Evolutionary conservation across 2,888 invertebrate genomes (phyloP).

Genomic region (Limnephilus auricula): DNA sequence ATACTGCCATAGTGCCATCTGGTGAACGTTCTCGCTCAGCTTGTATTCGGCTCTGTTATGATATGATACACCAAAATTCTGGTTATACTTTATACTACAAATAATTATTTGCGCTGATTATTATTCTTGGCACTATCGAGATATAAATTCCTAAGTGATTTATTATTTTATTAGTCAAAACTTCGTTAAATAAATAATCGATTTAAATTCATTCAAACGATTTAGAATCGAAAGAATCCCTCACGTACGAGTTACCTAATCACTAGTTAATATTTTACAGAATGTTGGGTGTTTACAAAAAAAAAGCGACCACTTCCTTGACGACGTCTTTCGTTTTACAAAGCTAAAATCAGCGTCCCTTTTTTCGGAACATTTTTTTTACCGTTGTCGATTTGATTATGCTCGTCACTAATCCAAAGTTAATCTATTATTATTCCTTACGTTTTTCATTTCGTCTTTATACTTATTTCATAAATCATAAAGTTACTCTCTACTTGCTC

Average conservation of each 20-base stretch:
- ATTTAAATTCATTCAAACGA: background rate
- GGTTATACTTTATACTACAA: background rate
- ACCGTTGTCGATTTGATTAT: background rate
- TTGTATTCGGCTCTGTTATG: background rate
- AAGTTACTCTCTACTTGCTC: background rate
- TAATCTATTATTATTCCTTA: too few relatives aligned
- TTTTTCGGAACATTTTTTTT: too few relatives aligned
- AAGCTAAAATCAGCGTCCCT: too few relatives aligned
- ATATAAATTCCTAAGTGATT: background rate
- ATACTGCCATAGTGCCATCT: background rate
- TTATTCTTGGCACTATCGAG: conserved; percentile 4
- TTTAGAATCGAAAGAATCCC: background rate
- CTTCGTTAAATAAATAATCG: background rate
- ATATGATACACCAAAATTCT: background rate
- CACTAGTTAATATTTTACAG: too few relatives aligned
- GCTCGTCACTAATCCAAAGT: background rate
- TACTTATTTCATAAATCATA: too few relatives aligned
- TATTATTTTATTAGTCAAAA: background rate
- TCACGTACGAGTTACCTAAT: background rate
- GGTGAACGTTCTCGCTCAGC: conserved; percentile 16
- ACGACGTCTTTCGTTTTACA: too few relatives aligned
- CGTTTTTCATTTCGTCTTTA: background rate
- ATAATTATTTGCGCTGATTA: background rate
- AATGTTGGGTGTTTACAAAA: too few relatives aligned
- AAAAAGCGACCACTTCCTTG: too few relatives aligned